Evolutionary conservation across 2,113 vertebrate species (phyloP).

Genomic region (Rhabdomys dilectus): DNA sequence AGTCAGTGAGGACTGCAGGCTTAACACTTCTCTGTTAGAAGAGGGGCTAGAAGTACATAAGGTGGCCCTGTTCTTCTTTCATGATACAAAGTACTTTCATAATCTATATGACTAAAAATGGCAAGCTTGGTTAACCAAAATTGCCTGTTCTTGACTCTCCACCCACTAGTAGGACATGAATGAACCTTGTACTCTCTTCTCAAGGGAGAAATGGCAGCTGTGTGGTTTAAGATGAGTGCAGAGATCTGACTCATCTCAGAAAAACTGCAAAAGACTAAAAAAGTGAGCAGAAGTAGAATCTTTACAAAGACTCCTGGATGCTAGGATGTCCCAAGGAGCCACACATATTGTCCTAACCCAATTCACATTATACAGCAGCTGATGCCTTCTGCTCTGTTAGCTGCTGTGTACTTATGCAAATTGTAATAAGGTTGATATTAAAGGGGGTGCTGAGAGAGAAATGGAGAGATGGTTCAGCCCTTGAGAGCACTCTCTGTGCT

Average conservation of each 20-base stretch:
- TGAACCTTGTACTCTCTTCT: not conserved
- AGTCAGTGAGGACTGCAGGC: not conserved
- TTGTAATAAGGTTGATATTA: not conserved
- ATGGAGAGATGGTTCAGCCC: not conserved
- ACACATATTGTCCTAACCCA: not conserved
- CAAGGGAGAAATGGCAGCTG: not conserved
- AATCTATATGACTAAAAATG: slow-evolving; percentile 38
- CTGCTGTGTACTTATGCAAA: not conserved
- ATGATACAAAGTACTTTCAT: slow-evolving; percentile 41
- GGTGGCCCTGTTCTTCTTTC: not conserved
- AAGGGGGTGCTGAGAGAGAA: not conserved
- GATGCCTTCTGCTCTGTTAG: not conserved
- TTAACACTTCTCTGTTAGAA: not conserved
- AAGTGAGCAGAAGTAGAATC: not conserved
- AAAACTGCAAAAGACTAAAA: not conserved
- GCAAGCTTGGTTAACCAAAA: not conserved
- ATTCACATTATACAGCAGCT: not conserved
- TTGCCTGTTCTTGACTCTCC: not conserved
- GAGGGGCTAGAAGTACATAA: not conserved
- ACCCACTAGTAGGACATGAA: not conserved
- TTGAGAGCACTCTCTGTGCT: not conserved
- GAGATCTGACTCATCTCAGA: not conserved
- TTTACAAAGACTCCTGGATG: not conserved
- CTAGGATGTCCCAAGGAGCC: not conserved
- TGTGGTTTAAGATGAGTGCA: not conserved